A percentile compares a stretch with the other conserved stretches of the same genome.
phyloP scores from a whole-genome alignment of 2,888 invertebrate genomes.

The Pinctada fucata region DNA sequence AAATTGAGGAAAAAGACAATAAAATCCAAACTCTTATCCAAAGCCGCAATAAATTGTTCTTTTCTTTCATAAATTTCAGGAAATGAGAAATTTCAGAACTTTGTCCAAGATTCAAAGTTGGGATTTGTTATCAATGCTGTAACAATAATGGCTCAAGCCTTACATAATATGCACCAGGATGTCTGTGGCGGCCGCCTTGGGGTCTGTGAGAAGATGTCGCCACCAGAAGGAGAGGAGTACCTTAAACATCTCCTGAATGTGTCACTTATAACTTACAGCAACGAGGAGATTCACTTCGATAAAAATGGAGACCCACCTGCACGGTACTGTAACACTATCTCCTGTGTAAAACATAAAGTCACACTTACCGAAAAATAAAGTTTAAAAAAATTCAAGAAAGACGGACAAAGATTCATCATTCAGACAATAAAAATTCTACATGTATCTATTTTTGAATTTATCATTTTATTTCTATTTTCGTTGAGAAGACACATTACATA shows the following conservation, averaged over 20 bases:
- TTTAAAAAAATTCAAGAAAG: no score
- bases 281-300: constrained; percentile 84
- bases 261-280: constrained; percentile 82
- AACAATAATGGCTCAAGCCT: constrained; percentile 85
- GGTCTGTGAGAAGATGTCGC: constrained; percentile 83
- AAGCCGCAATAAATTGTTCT: not conserved
- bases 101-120: constrained; percentile 86
- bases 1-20: no score
- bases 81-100: constrained; percentile 78
- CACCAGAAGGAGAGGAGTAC: constrained; percentile 84
- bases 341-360: no score
- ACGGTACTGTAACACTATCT: constrained; percentile 78
- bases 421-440: no score
- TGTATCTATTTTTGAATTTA: no score
- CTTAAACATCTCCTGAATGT: constrained; percentile 85
- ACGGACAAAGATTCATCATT: no score
- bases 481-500: no score
- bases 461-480: no score
- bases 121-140: constrained; percentile 88
- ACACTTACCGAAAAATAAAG: no score
- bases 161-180: constrained; percentile 84
- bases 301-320: constrained; percentile 87
- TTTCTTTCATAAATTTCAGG: constrained; percentile 76
- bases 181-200: constrained; percentile 80
- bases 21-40: no score